Evolutionary conservation across 2,113 vertebrate genomes (phyloP).

Genomic region (Gobiocypris rarus): DNA sequence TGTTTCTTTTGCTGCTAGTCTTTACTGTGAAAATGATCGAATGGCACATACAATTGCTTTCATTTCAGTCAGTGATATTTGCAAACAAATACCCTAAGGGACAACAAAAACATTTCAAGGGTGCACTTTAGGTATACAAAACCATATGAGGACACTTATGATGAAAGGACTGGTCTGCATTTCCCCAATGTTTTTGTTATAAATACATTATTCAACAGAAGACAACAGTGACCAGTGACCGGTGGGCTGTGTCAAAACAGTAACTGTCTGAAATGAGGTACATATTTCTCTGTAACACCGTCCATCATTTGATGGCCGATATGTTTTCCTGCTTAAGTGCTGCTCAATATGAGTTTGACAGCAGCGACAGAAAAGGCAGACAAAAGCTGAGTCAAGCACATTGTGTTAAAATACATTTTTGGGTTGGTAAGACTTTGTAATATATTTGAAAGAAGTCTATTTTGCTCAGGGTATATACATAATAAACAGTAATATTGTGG

Average conservation of each 20-base stretch:
- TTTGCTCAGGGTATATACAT: no score
- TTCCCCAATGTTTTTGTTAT: background rate
- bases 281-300: background rate
- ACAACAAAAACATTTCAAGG: background rate
- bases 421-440: no score
- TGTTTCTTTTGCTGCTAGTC: background rate
- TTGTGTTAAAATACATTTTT: constrained; percentile 25
- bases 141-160: background rate
- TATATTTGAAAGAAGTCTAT: no score
- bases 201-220: background rate
- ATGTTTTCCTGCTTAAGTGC: background rate
- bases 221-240: background rate
- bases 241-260: background rate
- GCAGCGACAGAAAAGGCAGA: background rate
- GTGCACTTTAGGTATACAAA: background rate
- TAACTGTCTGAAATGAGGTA: background rate
- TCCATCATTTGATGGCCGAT: background rate
- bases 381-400: constrained; percentile 23
- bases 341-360: background rate
- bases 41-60: constrained; percentile 5
- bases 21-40: background rate
- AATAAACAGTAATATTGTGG: no score
- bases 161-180: background rate
- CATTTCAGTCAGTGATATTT: background rate
- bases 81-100: background rate